phyloP scores from a whole-genome alignment of 2,113 vertebrate genomes.

The Notarius quadriscutis region DNA sequence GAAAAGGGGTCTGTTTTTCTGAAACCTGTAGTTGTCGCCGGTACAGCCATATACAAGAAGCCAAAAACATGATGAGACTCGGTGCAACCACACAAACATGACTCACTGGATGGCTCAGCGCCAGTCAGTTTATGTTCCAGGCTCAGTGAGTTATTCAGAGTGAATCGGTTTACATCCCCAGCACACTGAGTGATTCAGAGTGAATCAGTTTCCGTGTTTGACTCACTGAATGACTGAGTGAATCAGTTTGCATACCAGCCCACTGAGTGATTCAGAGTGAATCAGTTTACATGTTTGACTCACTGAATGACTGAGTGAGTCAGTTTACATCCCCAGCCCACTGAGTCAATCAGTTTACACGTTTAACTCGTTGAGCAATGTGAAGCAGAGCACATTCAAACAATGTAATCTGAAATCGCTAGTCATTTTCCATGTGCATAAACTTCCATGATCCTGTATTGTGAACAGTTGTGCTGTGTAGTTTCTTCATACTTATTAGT shows the following conservation, averaged over 20 bases:
- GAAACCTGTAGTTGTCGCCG: background rate
- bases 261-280: background rate
- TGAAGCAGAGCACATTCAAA: too few relatives aligned
- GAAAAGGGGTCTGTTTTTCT: background rate
- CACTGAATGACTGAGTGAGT: background rate
- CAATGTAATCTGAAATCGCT: background rate
- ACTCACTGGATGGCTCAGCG: background rate
- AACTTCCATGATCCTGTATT: background rate
- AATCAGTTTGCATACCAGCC: too few relatives aligned
- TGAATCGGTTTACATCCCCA: background rate
- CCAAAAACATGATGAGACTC: background rate
- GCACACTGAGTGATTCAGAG: background rate
- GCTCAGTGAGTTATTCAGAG: background rate
- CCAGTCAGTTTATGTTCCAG: background rate
- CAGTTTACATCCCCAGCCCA: background rate
- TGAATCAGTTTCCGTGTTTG: background rate
- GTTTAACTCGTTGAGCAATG: background rate
- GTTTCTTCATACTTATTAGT: background rate
- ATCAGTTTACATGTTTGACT: background rate
- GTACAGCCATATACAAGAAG: background rate
- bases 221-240: too few relatives aligned
- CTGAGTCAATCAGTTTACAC: background rate
- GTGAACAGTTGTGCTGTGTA: background rate
- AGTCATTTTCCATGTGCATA: background rate
- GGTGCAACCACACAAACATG: background rate